Evolutionary conservation across 2,113 vertebrate genomes (phyloP), one percentile per base, ranked within the genome.

Genomic region (Poeciliopsis prolifica): DNA sequence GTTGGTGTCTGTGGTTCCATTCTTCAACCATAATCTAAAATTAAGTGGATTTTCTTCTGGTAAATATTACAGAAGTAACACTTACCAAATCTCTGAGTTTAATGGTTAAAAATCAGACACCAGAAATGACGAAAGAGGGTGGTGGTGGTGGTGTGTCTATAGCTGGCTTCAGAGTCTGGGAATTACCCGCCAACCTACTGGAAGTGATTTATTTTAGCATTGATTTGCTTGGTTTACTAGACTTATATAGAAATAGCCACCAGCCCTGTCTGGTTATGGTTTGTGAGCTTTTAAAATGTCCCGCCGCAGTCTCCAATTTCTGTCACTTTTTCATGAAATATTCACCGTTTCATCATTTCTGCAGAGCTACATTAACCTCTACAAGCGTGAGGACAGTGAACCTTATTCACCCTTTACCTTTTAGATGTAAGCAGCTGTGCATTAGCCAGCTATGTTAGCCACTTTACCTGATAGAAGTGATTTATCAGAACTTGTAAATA

Each of bases 201-300:
- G 24, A 69, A 29, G 28, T 66, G 51, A 73, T 66, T 69, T 17
- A 67, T 74, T 30, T 14, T 2, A 66, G 66, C 54, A 3, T 54
- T 31, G 17, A 30, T 67, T 65, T 72, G 35, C 61, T 54, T 68
- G 68, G 29, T 77, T 75, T 24, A 31, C 42, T 17, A 48, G 26
- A 44, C 74, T 74, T 26, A 40, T 40, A 22, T 35, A 61, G 54
- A 58, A 58, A 11, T 68, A 22, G 29, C 22, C n/a, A 17, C 35
- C 64, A 66, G 14, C 61, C 29, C 48, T 22, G 9, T 74, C 2
- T 40, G 4, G 11, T 60, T 26, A 60, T 48, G 42, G 35, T 76
- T 61, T 31, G 58, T 10, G 24, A 31, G 58, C 29, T 67, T 29
- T 26, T 26, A 42, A 11, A 28, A 29, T 10, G 9, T 28, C 14